A percentile compares a stretch with the other conserved stretches of the same genome.
phyloP scores from a whole-genome alignment of 2,888 invertebrate genomes.

The Trachelus stipa region DNA sequence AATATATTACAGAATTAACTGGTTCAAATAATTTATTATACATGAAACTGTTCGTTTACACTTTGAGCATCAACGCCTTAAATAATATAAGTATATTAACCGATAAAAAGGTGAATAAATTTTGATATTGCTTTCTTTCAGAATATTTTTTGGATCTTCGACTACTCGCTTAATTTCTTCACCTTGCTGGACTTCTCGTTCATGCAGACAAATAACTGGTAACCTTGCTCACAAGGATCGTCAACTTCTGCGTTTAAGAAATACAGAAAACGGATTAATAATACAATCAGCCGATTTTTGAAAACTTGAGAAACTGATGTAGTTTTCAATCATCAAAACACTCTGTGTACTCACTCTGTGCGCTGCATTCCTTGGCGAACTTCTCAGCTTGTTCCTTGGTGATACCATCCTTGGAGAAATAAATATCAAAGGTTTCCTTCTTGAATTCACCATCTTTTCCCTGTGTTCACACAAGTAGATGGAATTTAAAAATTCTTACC shows the following conservation, averaged over 20 bases:
- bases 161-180: background rate
- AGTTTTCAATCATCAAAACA: background rate
- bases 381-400: constrained; percentile 18
- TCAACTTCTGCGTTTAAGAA: constrained; percentile 7
- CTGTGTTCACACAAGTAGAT: constrained; percentile 8
- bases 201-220: constrained; percentile 21
- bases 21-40: background rate
- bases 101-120: background rate
- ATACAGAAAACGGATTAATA: background rate
- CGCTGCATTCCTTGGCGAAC: constrained; percentile 20
- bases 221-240: constrained; percentile 21
- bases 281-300: background rate
- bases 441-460: constrained; percentile 15
- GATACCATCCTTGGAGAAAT: constrained; percentile 15
- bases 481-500: background rate
- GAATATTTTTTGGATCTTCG: no score
- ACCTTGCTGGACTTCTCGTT: background rate
- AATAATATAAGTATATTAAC: background rate
- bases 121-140: background rate
- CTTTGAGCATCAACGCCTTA: background rate
- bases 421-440: constrained; percentile 11
- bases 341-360: constrained; percentile 12
- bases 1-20: background rate
- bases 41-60: background rate
- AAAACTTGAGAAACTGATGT: background rate